Percentiles rank a stretch among this genome's conserved stretches.
phyloP scores from a whole-genome alignment of 1,140 invertebrate species.

The Ericerus pela region DNA sequence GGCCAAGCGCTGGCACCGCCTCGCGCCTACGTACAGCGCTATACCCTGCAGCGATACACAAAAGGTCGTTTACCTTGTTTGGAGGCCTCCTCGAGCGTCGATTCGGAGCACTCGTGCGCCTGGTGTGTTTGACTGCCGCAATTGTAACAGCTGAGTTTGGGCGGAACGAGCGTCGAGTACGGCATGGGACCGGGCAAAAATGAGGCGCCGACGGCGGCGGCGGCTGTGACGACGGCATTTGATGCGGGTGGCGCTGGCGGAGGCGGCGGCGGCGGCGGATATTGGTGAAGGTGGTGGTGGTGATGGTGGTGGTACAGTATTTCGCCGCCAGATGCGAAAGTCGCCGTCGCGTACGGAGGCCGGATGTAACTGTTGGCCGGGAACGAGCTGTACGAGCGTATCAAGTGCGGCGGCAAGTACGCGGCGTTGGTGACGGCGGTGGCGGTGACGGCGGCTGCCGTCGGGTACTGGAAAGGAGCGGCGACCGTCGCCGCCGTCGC shows the following conservation, averaged over 20 bases:
- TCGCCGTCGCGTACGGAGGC: not conserved
- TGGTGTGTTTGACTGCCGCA: constrained; percentile 54
- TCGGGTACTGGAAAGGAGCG: constrained; percentile 13
- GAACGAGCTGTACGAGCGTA: constrained; percentile 5
- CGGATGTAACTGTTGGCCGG: not conserved
- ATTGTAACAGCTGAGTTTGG: constrained; percentile 40
- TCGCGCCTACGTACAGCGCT: too few species aligned
- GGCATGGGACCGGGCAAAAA: constrained; percentile 34
- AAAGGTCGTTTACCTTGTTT: constrained; percentile 40
- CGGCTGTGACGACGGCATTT: constrained; percentile 23
- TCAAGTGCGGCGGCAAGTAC: constrained; percentile 4
- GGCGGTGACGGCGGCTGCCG: constrained; percentile 1
- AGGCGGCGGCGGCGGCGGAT: too few species aligned
- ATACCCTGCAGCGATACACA: too few species aligned
- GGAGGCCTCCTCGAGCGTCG: constrained; percentile 78
- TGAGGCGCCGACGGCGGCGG: constrained; percentile 24
- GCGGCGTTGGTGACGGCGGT: constrained; percentile 11
- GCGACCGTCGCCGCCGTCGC: too few species aligned
- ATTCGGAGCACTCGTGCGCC: constrained; percentile 69
- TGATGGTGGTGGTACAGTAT: constrained; percentile 17
- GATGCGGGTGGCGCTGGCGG: constrained; percentile 24
- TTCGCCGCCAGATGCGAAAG: not conserved
- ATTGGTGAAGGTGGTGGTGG: too few species aligned
- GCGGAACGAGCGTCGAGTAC: constrained; percentile 30
- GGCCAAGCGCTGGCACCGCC: too few species aligned